These are phyloP conservation scores for Poicephalus gulielmi DNA, from an alignment of 2,113 vertebrate genomes.

Conservation along the genomic window DNA sequence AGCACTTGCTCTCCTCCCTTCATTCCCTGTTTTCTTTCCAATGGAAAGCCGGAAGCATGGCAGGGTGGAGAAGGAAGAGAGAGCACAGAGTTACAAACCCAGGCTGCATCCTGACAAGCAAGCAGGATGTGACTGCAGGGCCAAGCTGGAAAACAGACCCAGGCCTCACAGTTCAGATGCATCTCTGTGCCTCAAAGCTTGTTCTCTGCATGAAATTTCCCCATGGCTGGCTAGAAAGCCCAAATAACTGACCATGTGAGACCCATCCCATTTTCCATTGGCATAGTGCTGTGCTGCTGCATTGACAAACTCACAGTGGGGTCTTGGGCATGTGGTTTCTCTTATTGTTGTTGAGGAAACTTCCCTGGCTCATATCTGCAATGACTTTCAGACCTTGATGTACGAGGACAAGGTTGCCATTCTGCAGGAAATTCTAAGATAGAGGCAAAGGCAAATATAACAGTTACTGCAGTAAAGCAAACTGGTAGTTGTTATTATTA, in stretches of 20 bases:
- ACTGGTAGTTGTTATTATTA: neutral
- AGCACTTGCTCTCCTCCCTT: neutral
- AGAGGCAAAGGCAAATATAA: neutral
- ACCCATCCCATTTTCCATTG: neutral
- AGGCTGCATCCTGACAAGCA: neutral
- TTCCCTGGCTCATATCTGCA: neutral
- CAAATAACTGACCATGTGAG: neutral
- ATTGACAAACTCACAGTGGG: neutral
- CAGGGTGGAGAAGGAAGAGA: neutral
- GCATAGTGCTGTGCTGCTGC: neutral
- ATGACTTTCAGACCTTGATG: neutral
- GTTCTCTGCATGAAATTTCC: neutral
- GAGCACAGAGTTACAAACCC: neutral
- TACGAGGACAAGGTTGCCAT: neutral
- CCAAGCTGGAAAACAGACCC: neutral
- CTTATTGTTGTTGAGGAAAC: neutral
- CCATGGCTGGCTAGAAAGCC: neutral
- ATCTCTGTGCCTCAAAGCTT: neutral
- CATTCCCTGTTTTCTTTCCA: neutral
- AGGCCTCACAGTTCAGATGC: neutral
- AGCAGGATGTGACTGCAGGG: neutral
- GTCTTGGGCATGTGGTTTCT: neutral
- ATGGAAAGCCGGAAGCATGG: neutral
- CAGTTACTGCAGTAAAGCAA: neutral
- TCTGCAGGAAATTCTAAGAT: neutral